Evolutionary conservation across 2,888 invertebrate species (phyloP).

Genomic region (Euspilapteryx auroguttella): DNA sequence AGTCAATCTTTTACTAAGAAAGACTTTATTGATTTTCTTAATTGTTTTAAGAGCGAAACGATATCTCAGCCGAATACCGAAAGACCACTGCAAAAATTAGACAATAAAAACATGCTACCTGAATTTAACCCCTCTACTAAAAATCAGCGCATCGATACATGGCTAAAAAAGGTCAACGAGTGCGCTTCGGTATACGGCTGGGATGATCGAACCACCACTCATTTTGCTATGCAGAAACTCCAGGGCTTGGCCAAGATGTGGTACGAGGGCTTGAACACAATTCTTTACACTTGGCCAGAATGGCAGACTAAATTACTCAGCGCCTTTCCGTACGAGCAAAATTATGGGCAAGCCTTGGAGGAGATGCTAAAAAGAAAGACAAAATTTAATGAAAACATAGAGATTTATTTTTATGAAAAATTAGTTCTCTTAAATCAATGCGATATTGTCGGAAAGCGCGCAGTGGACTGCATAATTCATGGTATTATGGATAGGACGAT

Average conservation of each 20-base stretch:
- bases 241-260: constrained; percentile 6
- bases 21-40: background rate
- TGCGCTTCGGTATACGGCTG: constrained; percentile 1
- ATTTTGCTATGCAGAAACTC: constrained; percentile 6
- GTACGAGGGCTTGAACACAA: constrained; percentile 5
- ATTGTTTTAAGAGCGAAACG: background rate
- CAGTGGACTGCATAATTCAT: constrained; percentile 12
- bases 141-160: constrained; percentile 2
- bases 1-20: background rate
- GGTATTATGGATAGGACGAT: constrained; percentile 10
- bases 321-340: constrained; percentile 3
- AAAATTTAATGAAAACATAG: constrained; percentile 8
- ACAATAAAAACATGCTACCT: constrained; percentile 3
- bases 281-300: constrained; percentile 2
- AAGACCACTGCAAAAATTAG: background rate
- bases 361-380: constrained; percentile 3
- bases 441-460: constrained; percentile 8
- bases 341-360: constrained; percentile 4
- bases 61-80: background rate
- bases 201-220: constrained; percentile 5
- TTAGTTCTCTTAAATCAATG: constrained; percentile 8
- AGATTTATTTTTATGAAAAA: constrained; percentile 6
- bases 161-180: constrained; percentile 3
- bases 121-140: constrained; percentile 2
- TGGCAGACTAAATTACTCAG: constrained; percentile 3